These are phyloP conservation scores for Rhogogaster chlorosoma DNA, from an alignment of 2,888 invertebrate species.

Conservation along the genomic window DNA sequence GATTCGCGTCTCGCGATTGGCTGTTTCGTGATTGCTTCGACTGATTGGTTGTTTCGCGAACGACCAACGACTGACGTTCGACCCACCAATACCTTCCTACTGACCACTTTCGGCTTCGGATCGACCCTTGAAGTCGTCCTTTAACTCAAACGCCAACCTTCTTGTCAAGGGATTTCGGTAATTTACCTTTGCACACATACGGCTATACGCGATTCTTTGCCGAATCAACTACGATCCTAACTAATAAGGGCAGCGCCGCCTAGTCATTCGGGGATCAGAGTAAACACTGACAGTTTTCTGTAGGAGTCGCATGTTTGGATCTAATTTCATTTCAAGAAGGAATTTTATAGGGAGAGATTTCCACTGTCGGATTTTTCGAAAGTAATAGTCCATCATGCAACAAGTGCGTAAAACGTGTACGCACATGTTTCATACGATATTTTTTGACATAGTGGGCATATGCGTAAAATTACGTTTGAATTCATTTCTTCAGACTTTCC, in stretches of 20 bases:
- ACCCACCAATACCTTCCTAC: neutral
- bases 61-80: constrained; percentile 34
- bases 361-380: neutral
- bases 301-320: neutral
- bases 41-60: constrained; percentile 46
- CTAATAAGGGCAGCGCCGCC: neutral
- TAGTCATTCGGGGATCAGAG: neutral
- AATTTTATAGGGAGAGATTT: neutral
- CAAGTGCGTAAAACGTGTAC: too few species aligned
- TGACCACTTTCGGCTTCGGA: constrained; percentile 16
- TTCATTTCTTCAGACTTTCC: too few species aligned
- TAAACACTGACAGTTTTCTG: neutral
- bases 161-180: constrained; percentile 1
- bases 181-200: constrained; percentile 14
- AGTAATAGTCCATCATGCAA: too few species aligned
- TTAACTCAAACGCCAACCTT: constrained; percentile 27
- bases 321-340: neutral
- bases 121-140: constrained; percentile 3
- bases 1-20: constrained; percentile 32
- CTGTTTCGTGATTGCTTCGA: constrained; percentile 25
- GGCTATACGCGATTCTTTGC: constrained; percentile 19
- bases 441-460: too few species aligned
- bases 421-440: too few species aligned
- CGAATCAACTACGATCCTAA: constrained; percentile 15
- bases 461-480: too few species aligned